Conservation (phyloP, 2,797 vertebrate genomes). For the Selene dorsalis region DNA sequence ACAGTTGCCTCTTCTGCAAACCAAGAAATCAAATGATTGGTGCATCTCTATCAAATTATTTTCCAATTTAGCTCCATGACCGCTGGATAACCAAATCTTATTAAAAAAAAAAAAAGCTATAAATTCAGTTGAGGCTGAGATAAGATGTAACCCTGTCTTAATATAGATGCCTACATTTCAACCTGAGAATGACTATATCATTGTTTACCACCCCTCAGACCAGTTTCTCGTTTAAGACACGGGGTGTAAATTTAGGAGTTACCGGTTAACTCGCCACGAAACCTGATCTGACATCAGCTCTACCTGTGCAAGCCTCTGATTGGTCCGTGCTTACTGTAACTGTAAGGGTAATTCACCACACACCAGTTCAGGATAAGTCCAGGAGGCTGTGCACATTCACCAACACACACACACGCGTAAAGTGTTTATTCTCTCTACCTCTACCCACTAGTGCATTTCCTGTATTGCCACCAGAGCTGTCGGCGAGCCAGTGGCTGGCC, state of each 20-base stretch:
- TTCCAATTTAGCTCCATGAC: neutral
- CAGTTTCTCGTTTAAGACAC: neutral
- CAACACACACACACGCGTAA: neutral
- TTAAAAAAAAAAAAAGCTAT: neutral
- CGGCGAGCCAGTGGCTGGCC: conserved; percentile 11
- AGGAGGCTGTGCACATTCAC: conserved; percentile 1
- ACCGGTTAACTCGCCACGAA: conserved; percentile 40
- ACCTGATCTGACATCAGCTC: conserved; percentile 41
- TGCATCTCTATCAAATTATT: neutral
- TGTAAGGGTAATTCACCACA: conserved; percentile 21
- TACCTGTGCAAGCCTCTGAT: conserved; percentile 21
- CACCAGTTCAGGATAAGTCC: conserved; percentile 1
- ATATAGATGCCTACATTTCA: neutral
- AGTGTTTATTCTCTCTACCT: conserved; percentile 9
- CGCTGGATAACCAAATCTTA: neutral
- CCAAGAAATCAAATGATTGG: neutral
- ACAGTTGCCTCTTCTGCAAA: neutral
- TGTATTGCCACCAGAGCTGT: conserved; percentile 38
- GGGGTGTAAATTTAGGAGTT: conserved; percentile 18
- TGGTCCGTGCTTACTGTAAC: neutral
- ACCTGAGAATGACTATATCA: conserved; percentile 15
- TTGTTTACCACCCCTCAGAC: neutral
- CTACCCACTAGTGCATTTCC: conserved; percentile 56
- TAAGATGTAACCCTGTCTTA: neutral
- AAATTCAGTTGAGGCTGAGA: neutral